Evolutionary conservation across 2,797 vertebrate species (phyloP).

Genomic region (Paedocypris micromegethes): DNA sequence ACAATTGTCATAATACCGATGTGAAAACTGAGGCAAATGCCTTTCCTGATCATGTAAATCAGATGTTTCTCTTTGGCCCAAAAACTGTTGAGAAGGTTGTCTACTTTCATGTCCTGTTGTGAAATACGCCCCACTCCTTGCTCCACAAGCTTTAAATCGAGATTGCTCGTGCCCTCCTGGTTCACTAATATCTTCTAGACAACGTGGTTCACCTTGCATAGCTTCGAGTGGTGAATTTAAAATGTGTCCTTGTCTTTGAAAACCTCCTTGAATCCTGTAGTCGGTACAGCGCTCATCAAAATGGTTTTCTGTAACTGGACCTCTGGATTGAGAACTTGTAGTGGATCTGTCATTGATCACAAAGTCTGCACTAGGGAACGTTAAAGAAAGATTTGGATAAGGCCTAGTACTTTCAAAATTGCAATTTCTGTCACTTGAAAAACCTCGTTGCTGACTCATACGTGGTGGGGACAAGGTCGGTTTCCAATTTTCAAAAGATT

Average conservation of each 20-base stretch:
- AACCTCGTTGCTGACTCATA: too few species aligned
- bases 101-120: constrained; percentile 15
- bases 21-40: constrained; percentile 16
- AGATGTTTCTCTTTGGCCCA: constrained; percentile 30
- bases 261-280: constrained; percentile 39
- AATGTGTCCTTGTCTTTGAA: constrained; percentile 50
- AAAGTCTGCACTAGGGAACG: constrained; percentile 56
- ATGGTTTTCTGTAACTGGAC: constrained; percentile 55
- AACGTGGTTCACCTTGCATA: constrained; percentile 36
- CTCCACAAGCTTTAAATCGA: constrained; percentile 14
- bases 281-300: constrained; percentile 18
- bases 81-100: constrained; percentile 18
- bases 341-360: constrained; percentile 53
- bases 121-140: constrained; percentile 5
- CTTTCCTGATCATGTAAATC: constrained; percentile 31
- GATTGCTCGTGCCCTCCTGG: constrained; percentile 29
- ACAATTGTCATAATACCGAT: constrained; percentile 55
- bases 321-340: constrained; percentile 45
- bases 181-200: constrained; percentile 26
- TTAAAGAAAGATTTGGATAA: constrained; percentile 41
- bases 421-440: constrained; percentile 53
- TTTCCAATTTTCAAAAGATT: too few species aligned
- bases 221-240: constrained; percentile 47
- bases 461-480: too few species aligned
- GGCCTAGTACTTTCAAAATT: constrained; percentile 54